phyloP scores from a whole-genome alignment of 2,113 vertebrate species.

The Thamnophis sirtalis region DNA sequence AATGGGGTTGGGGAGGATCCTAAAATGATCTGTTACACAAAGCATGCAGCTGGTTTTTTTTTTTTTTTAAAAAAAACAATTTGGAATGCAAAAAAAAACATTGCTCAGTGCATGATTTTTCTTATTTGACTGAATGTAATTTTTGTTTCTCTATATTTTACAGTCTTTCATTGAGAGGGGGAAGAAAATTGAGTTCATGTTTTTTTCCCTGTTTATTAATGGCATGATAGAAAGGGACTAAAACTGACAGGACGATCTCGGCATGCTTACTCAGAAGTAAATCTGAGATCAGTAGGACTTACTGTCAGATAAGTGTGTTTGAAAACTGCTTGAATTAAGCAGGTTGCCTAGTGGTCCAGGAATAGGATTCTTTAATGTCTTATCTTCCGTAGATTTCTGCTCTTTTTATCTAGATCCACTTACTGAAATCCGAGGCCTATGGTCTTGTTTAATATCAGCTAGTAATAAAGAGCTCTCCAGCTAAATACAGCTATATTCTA shows the following conservation, averaged over 20 bases:
- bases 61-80: background rate
- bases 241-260: conserved; percentile 19
- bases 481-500: conserved; percentile 86
- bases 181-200: conserved; percentile 27
- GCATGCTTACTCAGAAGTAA: background rate
- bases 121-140: background rate
- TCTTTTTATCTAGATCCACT: conserved; percentile 70
- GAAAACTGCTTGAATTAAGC: conserved; percentile 29
- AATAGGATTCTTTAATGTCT: conserved; percentile 33
- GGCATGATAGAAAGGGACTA: background rate
- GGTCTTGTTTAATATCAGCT: conserved; percentile 83
- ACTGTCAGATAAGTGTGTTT: background rate
- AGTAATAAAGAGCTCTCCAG: conserved; percentile 94
- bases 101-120: conserved; percentile 14
- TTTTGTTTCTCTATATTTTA: conserved; percentile 16
- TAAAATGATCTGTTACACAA: background rate
- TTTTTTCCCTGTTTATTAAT: conserved; percentile 33
- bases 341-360: conserved; percentile 1
- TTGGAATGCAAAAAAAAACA: background rate
- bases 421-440: conserved; percentile 69
- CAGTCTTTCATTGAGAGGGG: conserved; percentile 16
- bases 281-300: background rate
- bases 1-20: background rate
- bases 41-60: background rate
- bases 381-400: conserved; percentile 48